phyloP scores from a whole-genome alignment of 2,797 vertebrate species.

The Lutjanus campechanus region DNA sequence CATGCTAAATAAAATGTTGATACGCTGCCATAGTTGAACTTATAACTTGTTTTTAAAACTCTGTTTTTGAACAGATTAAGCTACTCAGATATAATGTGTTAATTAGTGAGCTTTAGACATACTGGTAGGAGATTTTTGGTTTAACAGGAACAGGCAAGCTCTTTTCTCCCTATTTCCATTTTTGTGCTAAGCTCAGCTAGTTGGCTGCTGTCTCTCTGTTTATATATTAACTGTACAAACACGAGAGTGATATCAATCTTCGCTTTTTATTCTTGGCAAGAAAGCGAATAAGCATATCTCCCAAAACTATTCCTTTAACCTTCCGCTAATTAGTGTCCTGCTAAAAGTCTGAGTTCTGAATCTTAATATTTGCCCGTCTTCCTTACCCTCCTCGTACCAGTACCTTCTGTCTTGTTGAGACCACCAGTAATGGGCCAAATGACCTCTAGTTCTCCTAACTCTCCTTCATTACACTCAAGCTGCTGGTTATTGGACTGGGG shows the following conservation, averaged over 20 bases:
- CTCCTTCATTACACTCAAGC: conserved; percentile 79
- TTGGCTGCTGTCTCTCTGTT: background rate
- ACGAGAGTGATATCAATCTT: no score
- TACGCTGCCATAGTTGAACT: background rate
- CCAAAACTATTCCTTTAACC: conserved; percentile 32
- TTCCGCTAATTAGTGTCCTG: conserved; percentile 38
- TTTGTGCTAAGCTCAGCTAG: background rate
- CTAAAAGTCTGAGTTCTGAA: conserved; percentile 38
- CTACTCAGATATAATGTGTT: no score
- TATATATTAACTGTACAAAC: background rate
- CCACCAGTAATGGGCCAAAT: conserved; percentile 77
- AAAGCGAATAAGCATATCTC: conserved; percentile 6
- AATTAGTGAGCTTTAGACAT: no score
- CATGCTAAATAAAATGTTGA: no score
- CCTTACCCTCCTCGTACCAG: conserved; percentile 38
- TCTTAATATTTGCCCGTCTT: conserved; percentile 57
- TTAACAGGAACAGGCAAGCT: no score
- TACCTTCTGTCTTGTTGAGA: conserved; percentile 67
- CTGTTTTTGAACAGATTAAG: background rate
- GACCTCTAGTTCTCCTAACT: conserved; percentile 79
- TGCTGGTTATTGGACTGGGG: conserved; percentile 76
- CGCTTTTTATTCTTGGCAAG: background rate
- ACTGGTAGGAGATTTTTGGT: no score
- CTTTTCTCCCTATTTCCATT: no score
- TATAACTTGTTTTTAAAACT: background rate